Evolutionary conservation across 1,140 invertebrate species (phyloP).

Genomic region (Ips nitidus): DNA sequence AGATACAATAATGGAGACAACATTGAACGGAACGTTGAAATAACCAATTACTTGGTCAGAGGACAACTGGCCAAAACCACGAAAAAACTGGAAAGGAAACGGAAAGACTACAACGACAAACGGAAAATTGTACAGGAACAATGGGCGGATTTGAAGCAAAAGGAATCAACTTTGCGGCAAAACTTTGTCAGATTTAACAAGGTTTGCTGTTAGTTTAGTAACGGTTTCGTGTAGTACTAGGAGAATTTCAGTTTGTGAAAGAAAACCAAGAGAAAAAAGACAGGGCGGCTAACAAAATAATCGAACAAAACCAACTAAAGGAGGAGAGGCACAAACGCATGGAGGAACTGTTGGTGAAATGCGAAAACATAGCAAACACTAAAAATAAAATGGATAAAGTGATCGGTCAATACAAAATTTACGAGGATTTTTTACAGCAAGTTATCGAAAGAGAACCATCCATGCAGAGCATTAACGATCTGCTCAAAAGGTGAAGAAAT

Average conservation of each 20-base stretch:
- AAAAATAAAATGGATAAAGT: conserved; percentile 31
- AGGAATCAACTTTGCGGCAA: conserved; percentile 27
- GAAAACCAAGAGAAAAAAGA: conserved; percentile 39
- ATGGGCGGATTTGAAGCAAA: conserved; percentile 34
- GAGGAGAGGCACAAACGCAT: conserved; percentile 14
- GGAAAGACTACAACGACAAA: conserved; percentile 17
- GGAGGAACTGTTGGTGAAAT: conserved; percentile 22
- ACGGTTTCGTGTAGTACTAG: not conserved
- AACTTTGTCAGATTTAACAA: conserved; percentile 35
- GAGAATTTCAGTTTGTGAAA: conserved; percentile 32
- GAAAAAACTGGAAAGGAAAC: conserved; percentile 20
- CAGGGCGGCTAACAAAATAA: conserved; percentile 28
- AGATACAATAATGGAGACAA: conserved; percentile 23
- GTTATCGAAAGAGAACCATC: conserved; percentile 20
- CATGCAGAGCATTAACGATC: conserved; percentile 23
- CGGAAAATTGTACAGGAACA: conserved; percentile 22
- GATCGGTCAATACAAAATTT: conserved; percentile 26
- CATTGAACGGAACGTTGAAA: conserved; percentile 30
- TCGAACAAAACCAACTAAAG: conserved; percentile 22
- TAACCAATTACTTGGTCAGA: conserved; percentile 28
- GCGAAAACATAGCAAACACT: conserved; percentile 18
- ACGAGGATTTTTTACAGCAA: conserved; percentile 26
- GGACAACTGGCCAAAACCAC: conserved; percentile 22
- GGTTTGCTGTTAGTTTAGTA: conserved; percentile 2
- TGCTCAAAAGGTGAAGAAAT: conserved; percentile 24